Percentiles rank a stretch among this genome's conserved stretches.
Evolutionary conservation across 1,140 invertebrate genomes (phyloP).

Genomic region (Bombus impatiens): DNA sequence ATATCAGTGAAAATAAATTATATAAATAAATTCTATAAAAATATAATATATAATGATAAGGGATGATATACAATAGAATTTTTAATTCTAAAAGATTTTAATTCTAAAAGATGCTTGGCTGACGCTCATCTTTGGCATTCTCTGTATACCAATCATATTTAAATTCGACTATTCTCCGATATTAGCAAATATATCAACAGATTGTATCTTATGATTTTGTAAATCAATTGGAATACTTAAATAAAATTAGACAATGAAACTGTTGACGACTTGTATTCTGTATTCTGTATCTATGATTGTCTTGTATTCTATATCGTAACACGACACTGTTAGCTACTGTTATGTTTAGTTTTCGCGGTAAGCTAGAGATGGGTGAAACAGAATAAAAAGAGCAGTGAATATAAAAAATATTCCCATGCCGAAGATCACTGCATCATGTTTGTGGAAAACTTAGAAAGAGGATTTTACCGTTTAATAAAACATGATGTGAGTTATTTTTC

Average conservation of each 20-base stretch:
- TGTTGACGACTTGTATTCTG: background rate
- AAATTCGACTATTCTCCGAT: constrained; percentile 1
- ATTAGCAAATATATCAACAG: background rate
- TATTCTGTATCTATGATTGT: background rate
- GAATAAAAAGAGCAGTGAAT: constrained; percentile 6
- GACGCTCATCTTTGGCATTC: background rate
- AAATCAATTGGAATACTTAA: background rate
- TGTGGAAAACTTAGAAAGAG: constrained; percentile 88
- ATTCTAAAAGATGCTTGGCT: background rate
- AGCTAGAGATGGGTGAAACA: constrained; percentile 2
- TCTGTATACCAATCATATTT: background rate
- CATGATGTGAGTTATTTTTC: constrained; percentile 84
- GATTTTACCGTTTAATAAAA: constrained; percentile 91
- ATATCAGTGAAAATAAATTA: background rate
- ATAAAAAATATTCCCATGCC: constrained; percentile 55
- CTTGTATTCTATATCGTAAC: background rate
- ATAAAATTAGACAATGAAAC: background rate
- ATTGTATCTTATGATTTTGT: background rate
- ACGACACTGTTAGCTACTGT: background rate
- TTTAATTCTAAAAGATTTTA: background rate
- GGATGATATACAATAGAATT: background rate
- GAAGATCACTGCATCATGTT: constrained; percentile 85
- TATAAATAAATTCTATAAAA: background rate
- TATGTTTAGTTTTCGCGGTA: constrained; percentile 54
- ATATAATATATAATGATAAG: background rate